Conservation (phyloP, 64 coral and sea anemone genomes). For the Trachythela sp. region DNA sequence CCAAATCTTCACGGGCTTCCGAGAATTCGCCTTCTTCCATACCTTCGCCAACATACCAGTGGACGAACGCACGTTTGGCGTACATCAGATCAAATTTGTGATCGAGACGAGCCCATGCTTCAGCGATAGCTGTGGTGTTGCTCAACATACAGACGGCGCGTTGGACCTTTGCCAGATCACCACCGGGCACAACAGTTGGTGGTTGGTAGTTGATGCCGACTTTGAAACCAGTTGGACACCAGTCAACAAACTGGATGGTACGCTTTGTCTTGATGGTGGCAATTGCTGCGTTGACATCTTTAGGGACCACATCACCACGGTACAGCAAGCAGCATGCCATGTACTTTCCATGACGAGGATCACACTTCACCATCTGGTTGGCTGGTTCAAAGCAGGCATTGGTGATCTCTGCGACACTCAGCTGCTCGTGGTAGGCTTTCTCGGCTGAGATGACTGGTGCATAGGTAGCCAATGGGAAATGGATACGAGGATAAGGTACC, state of each 20-base stretch:
- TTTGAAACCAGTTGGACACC: constrained; percentile 21
- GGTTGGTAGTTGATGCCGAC: constrained; percentile 21
- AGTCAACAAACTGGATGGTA: constrained; percentile 21
- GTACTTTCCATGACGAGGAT: constrained; percentile 5
- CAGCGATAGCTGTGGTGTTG: constrained; percentile 58
- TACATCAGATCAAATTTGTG: constrained; percentile 62
- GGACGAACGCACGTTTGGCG: constrained; percentile 50
- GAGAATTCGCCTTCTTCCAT: constrained; percentile 61
- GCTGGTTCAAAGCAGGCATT: constrained; percentile 16
- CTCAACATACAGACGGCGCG: constrained; percentile 62
- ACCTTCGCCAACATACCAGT: constrained; percentile 53
- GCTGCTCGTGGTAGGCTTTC: constrained; percentile 12
- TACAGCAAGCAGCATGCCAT: background rate
- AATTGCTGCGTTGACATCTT: constrained; percentile 16
- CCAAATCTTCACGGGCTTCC: constrained; percentile 53
- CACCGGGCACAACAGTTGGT: constrained; percentile 24
- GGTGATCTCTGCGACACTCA: background rate
- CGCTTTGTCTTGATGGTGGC: constrained; percentile 19
- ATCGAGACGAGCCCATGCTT: constrained; percentile 55
- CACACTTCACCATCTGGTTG: constrained; percentile 18
- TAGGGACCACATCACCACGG: constrained; percentile 12
- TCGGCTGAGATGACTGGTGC: constrained; percentile 7
- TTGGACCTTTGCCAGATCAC: constrained; percentile 53
- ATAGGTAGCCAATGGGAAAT: constrained; percentile 15
- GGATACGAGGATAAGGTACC: constrained; percentile 1